Conservation (phyloP, 2,888 invertebrate species). For the Eudemis profundana region DNA sequence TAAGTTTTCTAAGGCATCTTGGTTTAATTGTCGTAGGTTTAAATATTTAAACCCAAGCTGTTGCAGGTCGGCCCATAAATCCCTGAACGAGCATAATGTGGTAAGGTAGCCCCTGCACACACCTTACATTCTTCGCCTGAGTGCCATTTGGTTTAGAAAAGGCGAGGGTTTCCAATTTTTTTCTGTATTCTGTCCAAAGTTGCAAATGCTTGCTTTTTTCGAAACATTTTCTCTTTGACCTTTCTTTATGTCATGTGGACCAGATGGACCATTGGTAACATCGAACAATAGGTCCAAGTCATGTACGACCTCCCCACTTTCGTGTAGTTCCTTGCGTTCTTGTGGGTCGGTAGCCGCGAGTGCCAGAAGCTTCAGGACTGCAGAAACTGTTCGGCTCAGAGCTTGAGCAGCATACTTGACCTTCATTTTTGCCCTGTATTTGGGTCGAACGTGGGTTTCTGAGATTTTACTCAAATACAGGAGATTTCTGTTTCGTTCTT, state of each 20-base stretch:
- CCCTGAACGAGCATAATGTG: background rate
- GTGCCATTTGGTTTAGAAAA: background rate
- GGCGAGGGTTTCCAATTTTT: background rate
- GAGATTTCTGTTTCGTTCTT: background rate
- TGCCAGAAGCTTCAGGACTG: background rate
- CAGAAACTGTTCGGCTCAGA: background rate
- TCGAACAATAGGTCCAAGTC: background rate
- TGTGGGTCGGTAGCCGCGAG: background rate
- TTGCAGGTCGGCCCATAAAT: background rate
- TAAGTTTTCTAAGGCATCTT: conserved; percentile 6
- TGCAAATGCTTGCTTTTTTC: background rate
- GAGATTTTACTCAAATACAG: background rate
- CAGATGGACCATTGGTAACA: background rate
- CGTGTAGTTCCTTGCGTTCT: background rate
- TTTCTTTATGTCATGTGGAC: background rate
- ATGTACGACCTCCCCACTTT: background rate
- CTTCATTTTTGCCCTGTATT: background rate
- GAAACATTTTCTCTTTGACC: background rate
- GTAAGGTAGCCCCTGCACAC: background rate
- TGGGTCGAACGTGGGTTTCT: background rate
- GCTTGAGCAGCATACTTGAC: background rate
- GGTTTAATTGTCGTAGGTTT: background rate
- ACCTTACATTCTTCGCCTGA: background rate
- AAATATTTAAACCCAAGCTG: conserved; percentile 1
- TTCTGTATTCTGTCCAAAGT: background rate